Evolutionary conservation across 2,113 vertebrate genomes (phyloP).

Genomic region (Chlamydotis undulata): DNA sequence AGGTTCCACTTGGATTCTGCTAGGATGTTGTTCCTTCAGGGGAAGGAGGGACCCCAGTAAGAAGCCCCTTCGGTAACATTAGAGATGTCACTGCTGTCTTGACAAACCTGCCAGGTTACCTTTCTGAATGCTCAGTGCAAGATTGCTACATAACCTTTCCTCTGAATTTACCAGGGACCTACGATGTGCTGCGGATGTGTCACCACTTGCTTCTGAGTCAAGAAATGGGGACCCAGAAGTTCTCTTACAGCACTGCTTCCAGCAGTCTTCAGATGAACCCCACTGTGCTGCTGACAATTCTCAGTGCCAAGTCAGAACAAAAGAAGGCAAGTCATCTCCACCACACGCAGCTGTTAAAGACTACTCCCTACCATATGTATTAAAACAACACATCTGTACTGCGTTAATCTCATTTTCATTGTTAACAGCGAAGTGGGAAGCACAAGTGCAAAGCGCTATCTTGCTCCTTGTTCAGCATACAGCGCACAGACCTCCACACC

Average conservation of each 20-base stretch:
- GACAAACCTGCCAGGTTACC: neutral
- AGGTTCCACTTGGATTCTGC: neutral
- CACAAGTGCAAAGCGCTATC: neutral
- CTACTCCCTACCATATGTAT: neutral
- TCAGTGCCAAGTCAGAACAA: neutral
- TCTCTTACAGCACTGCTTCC: neutral
- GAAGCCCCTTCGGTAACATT: neutral
- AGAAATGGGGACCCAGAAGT: neutral
- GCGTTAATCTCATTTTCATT: neutral
- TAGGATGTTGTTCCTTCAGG: neutral
- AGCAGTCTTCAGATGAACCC: neutral
- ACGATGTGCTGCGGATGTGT: neutral
- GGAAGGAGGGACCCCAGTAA: neutral
- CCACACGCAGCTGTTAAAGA: accelerated
- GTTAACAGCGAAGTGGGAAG: neutral
- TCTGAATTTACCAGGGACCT: neutral
- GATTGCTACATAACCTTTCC: neutral
- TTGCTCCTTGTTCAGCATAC: neutral
- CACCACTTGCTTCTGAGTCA: neutral
- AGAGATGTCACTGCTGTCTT: neutral
- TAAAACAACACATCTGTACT: neutral
- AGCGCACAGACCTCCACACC: neutral
- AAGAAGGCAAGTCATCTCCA: neutral
- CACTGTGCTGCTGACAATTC: neutral
- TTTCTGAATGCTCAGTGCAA: neutral